Evolutionary conservation across 2,797 vertebrate species (phyloP), one percentile per base, ranked within the genome.

Genomic region (Bradypus variegatus): DNA sequence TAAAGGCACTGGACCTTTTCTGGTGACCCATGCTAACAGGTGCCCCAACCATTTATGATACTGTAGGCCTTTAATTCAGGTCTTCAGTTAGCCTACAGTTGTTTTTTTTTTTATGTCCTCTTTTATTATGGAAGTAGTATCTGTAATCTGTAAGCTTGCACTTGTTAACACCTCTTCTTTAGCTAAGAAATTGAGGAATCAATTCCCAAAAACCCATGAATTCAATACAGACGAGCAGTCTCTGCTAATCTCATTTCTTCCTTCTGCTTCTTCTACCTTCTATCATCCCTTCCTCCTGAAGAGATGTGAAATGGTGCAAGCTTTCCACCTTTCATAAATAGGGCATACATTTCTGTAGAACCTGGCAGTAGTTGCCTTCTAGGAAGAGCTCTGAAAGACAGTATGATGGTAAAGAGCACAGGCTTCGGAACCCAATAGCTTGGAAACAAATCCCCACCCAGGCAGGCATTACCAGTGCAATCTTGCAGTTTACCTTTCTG

Each of bases 181-280:
- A 91, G 60, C 82, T 81, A 36, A 92, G 80, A 83, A 90, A 84
- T 7, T 27, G 53, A 91, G 90, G 58, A 70, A 73, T 80, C 81
- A 69, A 14, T 29, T 69, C 23, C 64, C 89, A 27, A 90, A 88
- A 93, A 78, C 38, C 75, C 45, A n/a, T 62, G 72, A 15, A 19
- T 9, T 45, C 25, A 58, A 45, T 53, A 69, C 3, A 53, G 60
- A 45, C 60, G 76, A 25, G 60, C 45, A 84, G 31, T 50, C n/a
- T 7, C 75, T 79, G 62, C 76, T 36, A 14, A 53, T 36, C 41
- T 83, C 65, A 31, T 78, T 78, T 86, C 48, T 90, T 67, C n/a
- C 25, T 36, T 53, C 65, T 38, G 73, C 5, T 89, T n/a, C 60
- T 58, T 60, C 64, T 10, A 50, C 55, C 21, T 78, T 33, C 62